These are phyloP conservation scores for Himalopsyche anomala DNA, from an alignment of 2,888 invertebrate species.

Conservation along the genomic window DNA sequence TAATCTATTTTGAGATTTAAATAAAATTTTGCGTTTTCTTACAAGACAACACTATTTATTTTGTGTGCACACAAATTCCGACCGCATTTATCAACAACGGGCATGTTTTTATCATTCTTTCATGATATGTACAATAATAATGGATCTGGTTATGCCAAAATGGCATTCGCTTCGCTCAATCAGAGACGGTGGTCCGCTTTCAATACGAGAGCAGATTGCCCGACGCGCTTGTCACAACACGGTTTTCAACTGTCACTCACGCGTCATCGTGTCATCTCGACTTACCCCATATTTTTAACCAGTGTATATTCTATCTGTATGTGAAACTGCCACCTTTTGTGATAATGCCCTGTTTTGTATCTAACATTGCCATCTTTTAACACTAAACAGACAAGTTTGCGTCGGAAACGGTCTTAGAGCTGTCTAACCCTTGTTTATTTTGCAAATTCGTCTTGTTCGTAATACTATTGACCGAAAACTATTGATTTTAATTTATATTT, in stretches of 20 bases:
- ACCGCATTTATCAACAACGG: neutral
- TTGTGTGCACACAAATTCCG: neutral
- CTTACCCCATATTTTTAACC: constrained; percentile 35
- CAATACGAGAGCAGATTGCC: constrained; percentile 11
- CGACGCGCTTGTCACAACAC: constrained; percentile 63
- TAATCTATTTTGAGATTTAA: too few relatives aligned
- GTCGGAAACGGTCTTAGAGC: neutral
- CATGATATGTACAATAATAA: constrained; percentile 49
- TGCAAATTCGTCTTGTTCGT: too few relatives aligned
- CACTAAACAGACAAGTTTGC: constrained; percentile 35
- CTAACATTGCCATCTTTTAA: constrained; percentile 17
- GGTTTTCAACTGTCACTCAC: constrained; percentile 64
- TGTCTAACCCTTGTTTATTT: neutral
- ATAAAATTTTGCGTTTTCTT: too few relatives aligned
- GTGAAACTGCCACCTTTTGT: constrained; percentile 28
- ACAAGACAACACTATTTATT: too few relatives aligned
- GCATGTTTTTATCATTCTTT: neutral
- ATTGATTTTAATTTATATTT: too few relatives aligned
- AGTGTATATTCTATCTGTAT: neutral
- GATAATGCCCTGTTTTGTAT: constrained; percentile 20
- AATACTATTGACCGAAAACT: too few relatives aligned
- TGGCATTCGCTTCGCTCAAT: constrained; percentile 56
- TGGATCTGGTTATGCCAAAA: constrained; percentile 56
- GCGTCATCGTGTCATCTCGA: constrained; percentile 55
- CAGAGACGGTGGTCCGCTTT: constrained; percentile 48